Evolutionary conservation across 2,888 invertebrate genomes (phyloP), one percentile per base, ranked within the genome.

Genomic region (Acrobasis repandana): DNA sequence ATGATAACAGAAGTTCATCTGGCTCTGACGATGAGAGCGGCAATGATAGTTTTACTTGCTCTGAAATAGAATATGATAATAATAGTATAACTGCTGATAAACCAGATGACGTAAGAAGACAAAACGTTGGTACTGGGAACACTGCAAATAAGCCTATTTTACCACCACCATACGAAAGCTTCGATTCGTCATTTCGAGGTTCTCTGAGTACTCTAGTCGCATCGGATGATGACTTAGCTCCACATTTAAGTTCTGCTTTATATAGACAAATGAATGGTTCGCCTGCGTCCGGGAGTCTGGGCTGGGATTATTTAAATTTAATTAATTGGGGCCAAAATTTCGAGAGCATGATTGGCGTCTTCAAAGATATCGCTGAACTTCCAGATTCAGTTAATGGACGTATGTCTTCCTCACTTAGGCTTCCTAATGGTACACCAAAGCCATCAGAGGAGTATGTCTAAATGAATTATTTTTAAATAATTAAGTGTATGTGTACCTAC

Each of bases 301-400:
- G 98, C 60, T 98, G 98, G 97, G 98, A 98, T 80, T 98, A 98
- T 81, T 90, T 98, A 68, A 94, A 98, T 81, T 90, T 98, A 68
- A 93, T 98, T 62, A 98, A 98, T 86, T 98, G 98, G 98, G 98
- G 98, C 9, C 97, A 98, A 18, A 98, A 98, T 88, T 98, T 98
- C 86, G 97, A 98, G 86, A 98, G 97, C 83, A 94, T 98, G 80
- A 97, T 98, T 67, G 98, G 98, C 33, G 98, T 98, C 56, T 98
- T 98, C 80, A 98, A 97, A 90, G 98, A 98, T 88, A 98, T 98
- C 75, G 98, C 98, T 52, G 97, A 98, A 88, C 90, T 98, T 72
- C 98, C 98, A 4, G 98, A 98, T 81, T 93, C 95, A 56, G 95
- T 95, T 20, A 95, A 95, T 71, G 95, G 95, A 65, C 93, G 96